Conservation (phyloP, 2,113 vertebrate species). For the Axis porcinus region DNA sequence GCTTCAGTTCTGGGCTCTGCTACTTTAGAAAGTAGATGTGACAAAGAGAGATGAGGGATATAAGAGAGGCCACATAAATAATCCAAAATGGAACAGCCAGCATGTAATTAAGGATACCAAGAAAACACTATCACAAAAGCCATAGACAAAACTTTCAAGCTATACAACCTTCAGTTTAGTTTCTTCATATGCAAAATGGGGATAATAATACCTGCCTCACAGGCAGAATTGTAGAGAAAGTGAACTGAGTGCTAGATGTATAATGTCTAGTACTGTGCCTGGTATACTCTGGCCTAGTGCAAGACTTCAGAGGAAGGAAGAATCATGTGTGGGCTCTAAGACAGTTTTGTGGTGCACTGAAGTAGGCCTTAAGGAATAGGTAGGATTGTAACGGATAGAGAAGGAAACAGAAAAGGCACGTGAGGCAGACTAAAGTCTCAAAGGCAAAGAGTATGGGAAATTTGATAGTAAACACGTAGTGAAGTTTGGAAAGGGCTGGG, state of each 20-base stretch:
- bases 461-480: background rate
- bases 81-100: background rate
- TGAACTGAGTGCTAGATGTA: background rate
- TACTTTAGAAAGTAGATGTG: constrained; percentile 14
- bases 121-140: background rate
- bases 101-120: background rate
- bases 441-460: background rate
- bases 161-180: background rate
- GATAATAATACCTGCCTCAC: constrained; percentile 5
- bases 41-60: background rate
- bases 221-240: background rate
- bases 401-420: background rate
- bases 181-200: constrained; percentile 17
- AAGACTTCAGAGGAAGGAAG: background rate
- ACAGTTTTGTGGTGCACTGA: background rate
- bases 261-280: background rate
- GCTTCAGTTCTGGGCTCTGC: background rate
- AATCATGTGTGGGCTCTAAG: background rate
- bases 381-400: background rate
- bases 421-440: background rate
- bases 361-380: background rate
- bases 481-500: background rate
- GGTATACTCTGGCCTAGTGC: background rate
- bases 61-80: background rate
- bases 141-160: background rate